Evolutionary conservation across 2,113 vertebrate genomes (phyloP).

Genomic region (Caracal caracal): DNA sequence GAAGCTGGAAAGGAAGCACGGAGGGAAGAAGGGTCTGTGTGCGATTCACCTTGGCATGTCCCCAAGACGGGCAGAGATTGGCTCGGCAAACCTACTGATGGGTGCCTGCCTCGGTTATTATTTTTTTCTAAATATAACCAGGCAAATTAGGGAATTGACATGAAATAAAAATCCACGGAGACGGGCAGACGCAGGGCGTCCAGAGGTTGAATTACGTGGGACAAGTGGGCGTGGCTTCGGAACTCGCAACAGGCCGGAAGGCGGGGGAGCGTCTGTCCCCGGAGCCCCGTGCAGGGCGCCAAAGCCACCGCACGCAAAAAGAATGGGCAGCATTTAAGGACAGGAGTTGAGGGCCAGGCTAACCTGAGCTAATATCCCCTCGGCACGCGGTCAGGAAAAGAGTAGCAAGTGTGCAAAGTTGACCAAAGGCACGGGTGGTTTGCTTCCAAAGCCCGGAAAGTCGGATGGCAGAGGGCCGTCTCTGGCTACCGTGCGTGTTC

Average conservation of each 20-base stretch:
- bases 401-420: not conserved
- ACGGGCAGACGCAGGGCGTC: not conserved
- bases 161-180: not conserved
- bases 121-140: not conserved
- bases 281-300: not conserved
- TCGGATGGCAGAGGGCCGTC: not conserved
- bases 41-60: not conserved
- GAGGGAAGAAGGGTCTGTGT: not conserved
- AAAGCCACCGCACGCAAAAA: not conserved
- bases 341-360: not conserved
- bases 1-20: not conserved
- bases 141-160: not conserved
- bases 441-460: not conserved
- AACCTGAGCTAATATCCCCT: not conserved
- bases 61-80: not conserved
- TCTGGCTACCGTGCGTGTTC: not conserved
- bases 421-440: not conserved
- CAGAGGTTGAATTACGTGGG: not conserved
- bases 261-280: not conserved
- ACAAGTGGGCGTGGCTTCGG: not conserved
- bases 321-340: not conserved
- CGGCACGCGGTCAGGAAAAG: not conserved
- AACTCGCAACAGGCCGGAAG: not conserved
- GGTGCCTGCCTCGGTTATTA: not conserved
- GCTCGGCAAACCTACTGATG: not conserved